Evolutionary conservation across 2,113 vertebrate species (phyloP).

Genomic region (Alligator mississippiensis): DNA sequence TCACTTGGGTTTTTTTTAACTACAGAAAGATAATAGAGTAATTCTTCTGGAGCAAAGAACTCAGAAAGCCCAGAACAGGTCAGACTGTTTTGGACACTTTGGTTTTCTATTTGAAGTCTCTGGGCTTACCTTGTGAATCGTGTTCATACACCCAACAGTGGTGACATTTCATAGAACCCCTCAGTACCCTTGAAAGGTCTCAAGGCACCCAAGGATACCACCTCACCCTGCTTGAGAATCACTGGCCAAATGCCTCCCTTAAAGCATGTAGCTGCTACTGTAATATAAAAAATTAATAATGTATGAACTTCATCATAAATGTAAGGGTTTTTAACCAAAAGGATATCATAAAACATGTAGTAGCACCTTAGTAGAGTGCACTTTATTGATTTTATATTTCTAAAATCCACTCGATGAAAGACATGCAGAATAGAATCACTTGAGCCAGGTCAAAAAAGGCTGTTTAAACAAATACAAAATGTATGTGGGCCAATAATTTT

Average conservation of each 20-base stretch:
- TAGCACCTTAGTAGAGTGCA: not conserved
- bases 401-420: not conserved
- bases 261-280: fast-evolving
- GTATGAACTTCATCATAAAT: not conserved
- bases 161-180: too few species aligned
- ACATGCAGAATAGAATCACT: fast-evolving
- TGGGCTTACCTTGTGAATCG: too few species aligned
- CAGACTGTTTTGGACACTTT: too few species aligned
- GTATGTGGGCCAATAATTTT: fast-evolving
- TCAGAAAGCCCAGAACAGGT: too few species aligned
- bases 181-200: too few species aligned
- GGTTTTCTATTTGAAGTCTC: too few species aligned
- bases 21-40: not conserved
- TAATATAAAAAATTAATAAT: not conserved
- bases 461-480: not conserved
- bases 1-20: not conserved
- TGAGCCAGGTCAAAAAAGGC: not conserved
- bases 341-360: not conserved
- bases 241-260: not conserved
- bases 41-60: too few species aligned
- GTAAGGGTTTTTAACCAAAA: not conserved
- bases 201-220: too few species aligned
- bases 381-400: not conserved
- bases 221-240: too few species aligned
- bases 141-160: too few species aligned